Evolutionary conservation across 1,140 invertebrate genomes (phyloP).

Genomic region (Bactericera cockerelli): DNA sequence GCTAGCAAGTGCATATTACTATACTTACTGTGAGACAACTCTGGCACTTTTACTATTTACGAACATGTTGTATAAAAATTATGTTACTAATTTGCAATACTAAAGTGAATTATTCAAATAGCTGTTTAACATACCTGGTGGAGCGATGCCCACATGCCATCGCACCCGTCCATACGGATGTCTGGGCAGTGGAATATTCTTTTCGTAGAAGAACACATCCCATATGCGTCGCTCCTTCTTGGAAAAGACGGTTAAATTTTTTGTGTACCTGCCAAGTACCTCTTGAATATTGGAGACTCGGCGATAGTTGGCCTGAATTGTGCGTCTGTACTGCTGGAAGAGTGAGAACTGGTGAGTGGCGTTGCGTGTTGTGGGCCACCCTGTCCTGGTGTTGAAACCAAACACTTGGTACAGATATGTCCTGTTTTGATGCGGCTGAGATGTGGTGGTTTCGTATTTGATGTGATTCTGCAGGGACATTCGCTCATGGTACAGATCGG

Average conservation of each 20-base stretch:
- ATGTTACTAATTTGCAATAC: no score
- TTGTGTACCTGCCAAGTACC: not conserved
- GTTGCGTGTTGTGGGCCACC: not conserved
- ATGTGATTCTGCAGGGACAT: not conserved
- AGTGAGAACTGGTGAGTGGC: not conserved
- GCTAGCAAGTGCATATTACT: no score
- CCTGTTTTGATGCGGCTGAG: not conserved
- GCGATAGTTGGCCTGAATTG: not conserved
- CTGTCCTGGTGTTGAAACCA: not conserved
- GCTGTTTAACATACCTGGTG: no score
- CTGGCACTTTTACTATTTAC: no score
- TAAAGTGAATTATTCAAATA: no score
- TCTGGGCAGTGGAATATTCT: not conserved
- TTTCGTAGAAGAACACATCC: slow-evolving; percentile 2
- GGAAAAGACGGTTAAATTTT: not conserved
- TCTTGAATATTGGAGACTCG: not conserved
- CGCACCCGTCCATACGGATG: not conserved
- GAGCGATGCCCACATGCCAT: no score
- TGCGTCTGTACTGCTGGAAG: not conserved
- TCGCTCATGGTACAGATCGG: not conserved
- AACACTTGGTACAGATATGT: not conserved
- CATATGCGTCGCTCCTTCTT: not conserved
- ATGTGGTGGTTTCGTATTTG: slow-evolving; percentile 1
- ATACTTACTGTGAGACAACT: no score
- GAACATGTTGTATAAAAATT: no score